A percentile compares a stretch with the other conserved stretches of the same genome.
Conservation (phyloP, 2,888 invertebrate genomes). For the Colostygia pectinataria region DNA sequence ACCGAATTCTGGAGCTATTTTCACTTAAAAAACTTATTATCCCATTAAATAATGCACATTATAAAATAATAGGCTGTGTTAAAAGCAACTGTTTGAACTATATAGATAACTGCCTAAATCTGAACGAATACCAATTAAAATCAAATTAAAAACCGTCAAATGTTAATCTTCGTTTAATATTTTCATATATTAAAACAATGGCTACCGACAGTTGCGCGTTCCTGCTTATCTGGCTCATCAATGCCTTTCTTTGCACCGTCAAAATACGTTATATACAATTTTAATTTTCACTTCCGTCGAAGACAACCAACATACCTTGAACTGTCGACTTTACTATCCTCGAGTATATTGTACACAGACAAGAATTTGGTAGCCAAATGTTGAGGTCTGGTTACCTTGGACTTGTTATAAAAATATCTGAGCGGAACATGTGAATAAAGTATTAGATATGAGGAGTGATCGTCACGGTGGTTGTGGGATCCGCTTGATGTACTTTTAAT, state of each 20-base stretch:
- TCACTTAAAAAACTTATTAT: no score
- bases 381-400: conserved; percentile 39
- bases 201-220: conserved; percentile 72
- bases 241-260: conserved; percentile 69
- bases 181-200: conserved; percentile 79
- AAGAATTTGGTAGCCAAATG: conserved; percentile 1
- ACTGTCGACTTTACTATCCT: conserved; percentile 29
- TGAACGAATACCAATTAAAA: conserved; percentile 58
- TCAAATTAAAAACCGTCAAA: conserved; percentile 64
- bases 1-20: no score
- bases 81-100: neutral
- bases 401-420: conserved; percentile 41
- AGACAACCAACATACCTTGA: conserved; percentile 44
- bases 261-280: conserved; percentile 67
- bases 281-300: conserved; percentile 62
- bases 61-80: no score
- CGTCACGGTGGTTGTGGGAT: conserved; percentile 65
- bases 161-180: conserved; percentile 64
- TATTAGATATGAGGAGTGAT: conserved; percentile 70
- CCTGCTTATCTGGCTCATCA: conserved; percentile 69
- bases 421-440: conserved; percentile 50
- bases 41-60: no score
- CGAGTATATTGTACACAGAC: conserved; percentile 1
- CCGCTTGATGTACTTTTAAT: conserved; percentile 70
- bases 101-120: neutral